These are phyloP conservation scores for Paramisgurnus dabryanus DNA, from an alignment of 2,113 vertebrate genomes.

Conservation along the genomic window DNA sequence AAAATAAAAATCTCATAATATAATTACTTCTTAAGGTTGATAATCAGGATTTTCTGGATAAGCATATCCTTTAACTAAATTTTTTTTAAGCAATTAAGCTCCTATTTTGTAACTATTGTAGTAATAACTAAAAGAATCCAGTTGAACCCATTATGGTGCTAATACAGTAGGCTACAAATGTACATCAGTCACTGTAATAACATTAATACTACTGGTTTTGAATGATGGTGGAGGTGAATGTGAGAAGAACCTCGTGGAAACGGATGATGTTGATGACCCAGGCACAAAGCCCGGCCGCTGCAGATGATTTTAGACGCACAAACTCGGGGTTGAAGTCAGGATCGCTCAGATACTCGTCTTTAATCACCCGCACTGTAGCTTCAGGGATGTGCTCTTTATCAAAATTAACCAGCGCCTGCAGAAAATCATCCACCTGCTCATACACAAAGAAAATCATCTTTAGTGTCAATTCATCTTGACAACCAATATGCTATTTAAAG, in stretches of 20 bases:
- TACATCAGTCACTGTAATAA: background rate
- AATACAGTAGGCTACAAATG: no score
- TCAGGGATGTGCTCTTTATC: conserved; percentile 76
- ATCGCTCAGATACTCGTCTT: conserved; percentile 76
- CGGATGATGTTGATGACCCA: conserved; percentile 78
- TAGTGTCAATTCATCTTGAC: background rate
- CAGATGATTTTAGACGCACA: conserved; percentile 76
- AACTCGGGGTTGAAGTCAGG: conserved; percentile 80
- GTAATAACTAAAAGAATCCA: no score
- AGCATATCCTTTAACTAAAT: no score
- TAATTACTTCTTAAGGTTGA: no score
- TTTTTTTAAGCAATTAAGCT: no score
- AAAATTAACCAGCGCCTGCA: conserved; percentile 78
- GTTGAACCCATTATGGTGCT: no score
- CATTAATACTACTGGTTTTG: background rate
- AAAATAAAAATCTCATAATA: no score
- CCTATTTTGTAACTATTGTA: no score
- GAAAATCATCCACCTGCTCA: conserved; percentile 71
- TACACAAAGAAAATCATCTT: background rate
- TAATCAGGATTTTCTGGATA: no score
- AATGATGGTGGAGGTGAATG: background rate
- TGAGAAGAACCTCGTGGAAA: conserved; percentile 69
- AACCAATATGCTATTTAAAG: background rate
- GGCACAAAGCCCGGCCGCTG: conserved; percentile 72
- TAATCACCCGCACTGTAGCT: conserved; percentile 69